These are phyloP conservation scores for Oryzias curvinotus DNA, from an alignment of 2,113 vertebrate genomes.

Conservation along the genomic window DNA sequence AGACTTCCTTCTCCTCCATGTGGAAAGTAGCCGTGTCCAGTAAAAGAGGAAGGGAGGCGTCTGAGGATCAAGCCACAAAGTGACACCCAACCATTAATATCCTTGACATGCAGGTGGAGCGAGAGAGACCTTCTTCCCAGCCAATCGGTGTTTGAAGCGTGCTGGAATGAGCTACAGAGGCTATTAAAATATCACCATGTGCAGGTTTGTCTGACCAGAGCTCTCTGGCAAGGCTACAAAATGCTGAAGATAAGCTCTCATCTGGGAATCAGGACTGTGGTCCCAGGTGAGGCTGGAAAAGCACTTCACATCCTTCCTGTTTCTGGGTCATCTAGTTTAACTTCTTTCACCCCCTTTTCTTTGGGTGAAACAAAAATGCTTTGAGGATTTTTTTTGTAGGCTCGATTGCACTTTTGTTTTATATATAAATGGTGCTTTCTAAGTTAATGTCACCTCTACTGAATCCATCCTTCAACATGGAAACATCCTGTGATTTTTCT, in stretches of 20 bases:
- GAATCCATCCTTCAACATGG: no score
- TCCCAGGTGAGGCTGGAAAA: constrained; percentile 60
- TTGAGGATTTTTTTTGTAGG: constrained; percentile 46
- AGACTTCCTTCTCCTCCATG: constrained; percentile 43
- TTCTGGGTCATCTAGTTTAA: constrained; percentile 64
- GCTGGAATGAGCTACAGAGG: constrained; percentile 44
- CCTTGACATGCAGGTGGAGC: constrained; percentile 66
- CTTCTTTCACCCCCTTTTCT: constrained; percentile 16
- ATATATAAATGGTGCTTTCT: constrained; percentile 6
- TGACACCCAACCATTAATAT: constrained; percentile 67
- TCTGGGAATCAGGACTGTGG: constrained; percentile 50
- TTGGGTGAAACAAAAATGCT: constrained; percentile 20
- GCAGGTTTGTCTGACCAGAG: constrained; percentile 55
- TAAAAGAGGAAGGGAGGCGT: constrained; percentile 57
- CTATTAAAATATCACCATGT: constrained; percentile 64
- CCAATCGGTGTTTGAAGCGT: constrained; percentile 46
- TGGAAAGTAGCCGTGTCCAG: constrained; percentile 53
- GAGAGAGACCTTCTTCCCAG: constrained; percentile 48
- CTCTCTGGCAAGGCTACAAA: constrained; percentile 53
- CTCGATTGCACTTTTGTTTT: constrained; percentile 18
- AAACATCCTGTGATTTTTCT: no score
- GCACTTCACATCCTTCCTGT: constrained; percentile 61
- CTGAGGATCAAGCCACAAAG: constrained; percentile 41
- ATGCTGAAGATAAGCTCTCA: constrained; percentile 51
- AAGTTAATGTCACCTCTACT: no score